Evolutionary conservation across 2,113 vertebrate genomes (phyloP), one percentile per base, ranked within the genome.

Genomic region (Phrynocephalus versicolor): DNA sequence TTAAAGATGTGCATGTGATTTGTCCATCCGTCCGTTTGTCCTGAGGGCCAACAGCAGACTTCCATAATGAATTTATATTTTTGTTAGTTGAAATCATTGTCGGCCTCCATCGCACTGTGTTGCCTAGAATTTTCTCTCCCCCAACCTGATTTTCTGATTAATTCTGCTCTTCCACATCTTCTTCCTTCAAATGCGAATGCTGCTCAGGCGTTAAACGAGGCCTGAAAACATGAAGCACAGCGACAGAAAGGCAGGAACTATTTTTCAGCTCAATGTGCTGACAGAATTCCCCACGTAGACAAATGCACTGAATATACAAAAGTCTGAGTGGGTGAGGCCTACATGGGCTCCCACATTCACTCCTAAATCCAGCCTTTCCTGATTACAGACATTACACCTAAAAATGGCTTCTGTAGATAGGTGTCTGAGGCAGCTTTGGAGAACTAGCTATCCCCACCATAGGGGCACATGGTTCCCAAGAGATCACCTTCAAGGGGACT

Each of bases 51-150:
- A 72, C 78, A 55, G 62, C 83, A 77, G 83, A 57, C 78, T 65
- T 74, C 39, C 78, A 86, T 86, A 69, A 86, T 81, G 84, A 55
- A 37, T 55, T 86, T 81, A n/a, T 77, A 55, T 81, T 73, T 84
- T 65, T 37, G 23, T 73, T 73, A 72, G 79, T 69, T 82, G 27
- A 64, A 81, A 86, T 81, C 78, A 86, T 81, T 65, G 84, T 81
- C n/a, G 84, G 77, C 71, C 39, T 58, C 65, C 74, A 41, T 70
- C 84, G 65, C 73, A 81, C 69, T 64, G 78, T 73, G 69, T 74
- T 81, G 70, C 78, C 84, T 70, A 74, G n/a, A 80, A 39, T 30
- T 64, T 75, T 35, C 41, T 81, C 45, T 33, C 41, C 35, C 70
- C 78, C 75, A 23, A 8, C 30, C 30, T 1, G 1, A 15, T 74